Percentiles rank a stretch among this genome's conserved stretches.
These are phyloP conservation scores for Synergus gifuensis DNA, from an alignment of 2,888 invertebrate species.

Conservation along the genomic window DNA sequence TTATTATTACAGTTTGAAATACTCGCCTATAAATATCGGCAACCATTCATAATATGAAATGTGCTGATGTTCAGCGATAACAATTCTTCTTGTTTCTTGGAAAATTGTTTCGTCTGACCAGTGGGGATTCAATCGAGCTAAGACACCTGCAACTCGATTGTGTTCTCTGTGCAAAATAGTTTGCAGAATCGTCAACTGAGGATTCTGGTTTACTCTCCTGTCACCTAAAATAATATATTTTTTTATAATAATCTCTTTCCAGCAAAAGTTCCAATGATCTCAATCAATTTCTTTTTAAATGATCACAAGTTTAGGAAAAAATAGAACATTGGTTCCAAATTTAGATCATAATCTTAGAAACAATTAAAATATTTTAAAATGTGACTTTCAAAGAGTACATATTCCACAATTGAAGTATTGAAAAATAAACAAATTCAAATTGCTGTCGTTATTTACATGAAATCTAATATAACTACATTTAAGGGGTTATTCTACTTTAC, in stretches of 20 bases:
- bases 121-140: conserved; percentile 84
- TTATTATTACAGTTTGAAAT: background rate
- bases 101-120: conserved; percentile 87
- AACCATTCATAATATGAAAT: conserved; percentile 90
- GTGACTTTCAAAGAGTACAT: too few relatives aligned
- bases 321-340: too few relatives aligned
- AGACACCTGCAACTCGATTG: conserved; percentile 85
- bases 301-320: too few relatives aligned
- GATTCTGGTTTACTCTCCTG: conserved; percentile 87
- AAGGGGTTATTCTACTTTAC: too few relatives aligned
- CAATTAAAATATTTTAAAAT: too few relatives aligned
- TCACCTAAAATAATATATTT: conserved; percentile 81
- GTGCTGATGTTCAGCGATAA: conserved; percentile 88
- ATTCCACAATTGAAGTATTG: too few relatives aligned
- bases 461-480: too few relatives aligned
- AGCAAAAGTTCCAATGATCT: too few relatives aligned
- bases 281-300: too few relatives aligned
- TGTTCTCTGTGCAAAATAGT: conserved; percentile 89
- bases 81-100: conserved; percentile 86
- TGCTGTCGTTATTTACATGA: too few relatives aligned
- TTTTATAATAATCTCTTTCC: background rate
- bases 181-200: conserved; percentile 86
- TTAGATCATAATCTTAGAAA: too few relatives aligned
- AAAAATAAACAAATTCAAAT: too few relatives aligned
- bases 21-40: conserved; percentile 85